Percentiles rank a stretch among this genome's conserved stretches.
Evolutionary conservation across 2,888 invertebrate genomes (phyloP).

Genomic region (Platerodrilus igneus): DNA sequence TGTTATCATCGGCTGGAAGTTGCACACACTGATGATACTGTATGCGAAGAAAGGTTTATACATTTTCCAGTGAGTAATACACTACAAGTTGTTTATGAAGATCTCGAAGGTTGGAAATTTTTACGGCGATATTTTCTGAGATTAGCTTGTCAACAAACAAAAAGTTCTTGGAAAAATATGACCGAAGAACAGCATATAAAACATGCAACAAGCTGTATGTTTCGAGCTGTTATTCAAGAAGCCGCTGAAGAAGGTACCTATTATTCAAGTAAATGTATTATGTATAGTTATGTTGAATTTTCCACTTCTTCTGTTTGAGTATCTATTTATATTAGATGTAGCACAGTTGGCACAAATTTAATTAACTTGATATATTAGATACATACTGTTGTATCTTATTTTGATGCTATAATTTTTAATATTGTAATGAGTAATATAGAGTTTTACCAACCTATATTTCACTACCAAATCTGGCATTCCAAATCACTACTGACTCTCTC

Average conservation of each 20-base stretch:
- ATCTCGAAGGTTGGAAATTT: conserved; percentile 45
- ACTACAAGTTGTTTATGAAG: conserved; percentile 46
- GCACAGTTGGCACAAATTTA: no score
- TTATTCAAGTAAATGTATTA: no score
- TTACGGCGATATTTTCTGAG: conserved; percentile 64
- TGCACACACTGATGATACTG: conserved; percentile 18
- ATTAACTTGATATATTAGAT: no score
- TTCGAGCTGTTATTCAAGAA: conserved; percentile 60
- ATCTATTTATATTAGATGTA: no score
- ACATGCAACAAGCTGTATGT: conserved; percentile 55
- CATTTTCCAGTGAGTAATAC: conserved; percentile 64
- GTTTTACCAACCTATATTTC: neutral
- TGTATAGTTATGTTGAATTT: no score
- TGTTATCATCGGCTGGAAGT: conserved; percentile 70
- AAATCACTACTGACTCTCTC: no score
- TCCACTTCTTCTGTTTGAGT: no score
- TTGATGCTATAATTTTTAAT: neutral
- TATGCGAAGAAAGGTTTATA: conserved; percentile 47
- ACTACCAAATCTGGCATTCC: no score
- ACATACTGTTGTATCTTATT: no score
- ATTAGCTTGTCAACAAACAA: conserved; percentile 65
- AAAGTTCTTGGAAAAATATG: conserved; percentile 51
- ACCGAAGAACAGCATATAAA: conserved; percentile 47
- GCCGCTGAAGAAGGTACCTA: conserved; percentile 56
- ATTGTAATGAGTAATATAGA: neutral